phyloP scores from a whole-genome alignment of 2,888 invertebrate genomes.

The Beris morrisii region DNA sequence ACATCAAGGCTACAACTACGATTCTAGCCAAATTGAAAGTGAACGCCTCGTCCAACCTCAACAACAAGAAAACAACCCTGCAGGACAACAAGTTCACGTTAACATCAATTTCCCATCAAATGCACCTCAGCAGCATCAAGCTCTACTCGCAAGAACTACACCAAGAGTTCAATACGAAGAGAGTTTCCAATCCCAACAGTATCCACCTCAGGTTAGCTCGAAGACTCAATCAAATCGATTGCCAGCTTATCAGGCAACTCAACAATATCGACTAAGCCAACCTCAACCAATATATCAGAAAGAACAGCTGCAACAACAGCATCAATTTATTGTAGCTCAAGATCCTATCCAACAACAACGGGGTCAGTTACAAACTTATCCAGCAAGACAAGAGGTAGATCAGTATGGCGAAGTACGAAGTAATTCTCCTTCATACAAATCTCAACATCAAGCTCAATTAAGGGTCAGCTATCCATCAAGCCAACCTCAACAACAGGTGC shows the following conservation, averaged over 20 bases:
- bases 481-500: slow-evolving; percentile 32
- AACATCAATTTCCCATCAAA: not conserved
- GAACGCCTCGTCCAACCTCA: no score
- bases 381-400: no score
- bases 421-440: no score
- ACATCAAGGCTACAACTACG: slow-evolving; percentile 12
- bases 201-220: slow-evolving; percentile 28
- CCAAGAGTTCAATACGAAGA: slow-evolving; percentile 36
- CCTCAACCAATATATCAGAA: slow-evolving; percentile 33
- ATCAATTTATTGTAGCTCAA: no score
- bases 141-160: slow-evolving; percentile 27
- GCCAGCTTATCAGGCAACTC: not conserved
- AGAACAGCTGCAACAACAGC: slow-evolving; percentile 37
- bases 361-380: no score
- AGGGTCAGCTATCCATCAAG: slow-evolving; percentile 17
- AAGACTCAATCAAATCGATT: slow-evolving; percentile 19
- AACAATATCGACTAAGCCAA: not conserved
- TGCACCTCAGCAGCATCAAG: not conserved
- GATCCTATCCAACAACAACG: no score
- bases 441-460: no score
- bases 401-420: no score
- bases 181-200: slow-evolving; percentile 24
- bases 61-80: no score
- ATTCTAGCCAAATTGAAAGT: no score
- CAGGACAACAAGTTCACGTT: no score